These are phyloP conservation scores for Rhopilema esculentum DNA, from an alignment of 30 jellyfish, hydroid and myxozoan genomes.

Conservation along the genomic window DNA sequence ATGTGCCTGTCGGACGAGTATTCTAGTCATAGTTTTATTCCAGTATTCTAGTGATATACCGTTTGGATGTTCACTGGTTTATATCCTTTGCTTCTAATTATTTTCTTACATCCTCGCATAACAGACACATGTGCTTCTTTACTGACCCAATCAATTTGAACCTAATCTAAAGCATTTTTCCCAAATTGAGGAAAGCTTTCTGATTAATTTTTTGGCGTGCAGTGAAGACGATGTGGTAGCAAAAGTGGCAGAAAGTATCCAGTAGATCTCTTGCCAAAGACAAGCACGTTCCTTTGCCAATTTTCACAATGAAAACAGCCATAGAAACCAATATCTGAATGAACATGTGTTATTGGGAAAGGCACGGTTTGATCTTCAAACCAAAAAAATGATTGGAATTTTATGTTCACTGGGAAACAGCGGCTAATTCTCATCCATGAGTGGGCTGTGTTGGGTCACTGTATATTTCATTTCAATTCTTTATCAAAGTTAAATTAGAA, in stretches of 20 bases:
- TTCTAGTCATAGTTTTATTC: too few relatives aligned
- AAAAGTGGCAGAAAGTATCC: neutral
- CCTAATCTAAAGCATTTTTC: too few relatives aligned
- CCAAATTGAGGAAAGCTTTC: too few relatives aligned
- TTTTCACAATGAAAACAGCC: neutral
- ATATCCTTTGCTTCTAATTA: too few relatives aligned
- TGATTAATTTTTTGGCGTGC: too few relatives aligned
- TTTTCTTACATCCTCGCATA: too few relatives aligned
- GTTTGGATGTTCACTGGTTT: too few relatives aligned
- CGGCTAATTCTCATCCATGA: neutral
- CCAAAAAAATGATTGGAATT: neutral
- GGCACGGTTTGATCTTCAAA: neutral
- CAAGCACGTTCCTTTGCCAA: neutral
- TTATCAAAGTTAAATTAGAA: neutral
- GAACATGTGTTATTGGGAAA: neutral
- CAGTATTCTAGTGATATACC: too few relatives aligned
- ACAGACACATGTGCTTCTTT: too few relatives aligned
- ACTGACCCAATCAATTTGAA: too few relatives aligned
- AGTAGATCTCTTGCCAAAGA: neutral
- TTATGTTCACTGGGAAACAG: neutral
- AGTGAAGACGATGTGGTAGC: neutral
- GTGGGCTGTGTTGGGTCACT: neutral
- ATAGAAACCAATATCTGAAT: neutral
- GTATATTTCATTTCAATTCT: neutral
- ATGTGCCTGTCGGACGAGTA: too few relatives aligned